A percentile compares a stretch with the other conserved stretches of the same genome.
phyloP scores from a whole-genome alignment of 1,140 invertebrate species.

The Danaus plexippus region DNA sequence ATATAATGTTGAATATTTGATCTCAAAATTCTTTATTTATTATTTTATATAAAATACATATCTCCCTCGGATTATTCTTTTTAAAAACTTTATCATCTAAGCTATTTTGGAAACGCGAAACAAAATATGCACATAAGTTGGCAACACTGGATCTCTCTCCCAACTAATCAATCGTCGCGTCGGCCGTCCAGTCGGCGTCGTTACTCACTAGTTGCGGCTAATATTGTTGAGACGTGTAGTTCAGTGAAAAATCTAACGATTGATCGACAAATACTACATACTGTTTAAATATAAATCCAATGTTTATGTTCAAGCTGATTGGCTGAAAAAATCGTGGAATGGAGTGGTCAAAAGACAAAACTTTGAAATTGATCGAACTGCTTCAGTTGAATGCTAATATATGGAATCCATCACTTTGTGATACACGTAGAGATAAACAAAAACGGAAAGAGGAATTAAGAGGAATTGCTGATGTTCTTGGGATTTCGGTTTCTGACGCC shows the following conservation, averaged over 20 bases:
- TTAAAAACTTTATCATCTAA: too few relatives aligned
- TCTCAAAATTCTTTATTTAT: too few relatives aligned
- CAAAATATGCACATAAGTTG: background rate
- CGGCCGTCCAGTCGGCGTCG: constrained; percentile 11
- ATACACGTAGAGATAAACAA: constrained; percentile 57
- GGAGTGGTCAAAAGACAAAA: constrained; percentile 65
- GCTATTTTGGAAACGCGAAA: too few relatives aligned
- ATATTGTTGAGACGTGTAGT: constrained; percentile 19
- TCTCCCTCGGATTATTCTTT: too few relatives aligned
- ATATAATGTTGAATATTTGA: too few relatives aligned
- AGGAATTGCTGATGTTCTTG: constrained; percentile 46
- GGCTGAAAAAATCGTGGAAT: constrained; percentile 33
- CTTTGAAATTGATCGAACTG: constrained; percentile 56
- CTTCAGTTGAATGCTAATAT: constrained; percentile 56
- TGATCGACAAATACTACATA: constrained; percentile 35
- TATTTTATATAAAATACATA: too few relatives aligned
- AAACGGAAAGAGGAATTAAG: constrained; percentile 60
- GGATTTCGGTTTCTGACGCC: constrained; percentile 51
- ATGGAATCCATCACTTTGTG: constrained; percentile 59
- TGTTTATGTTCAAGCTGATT: constrained; percentile 36
- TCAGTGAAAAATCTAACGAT: constrained; percentile 46
- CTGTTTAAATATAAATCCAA: constrained; percentile 27
- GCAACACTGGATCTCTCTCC: constrained; percentile 18
- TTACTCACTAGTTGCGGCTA: constrained; percentile 3
- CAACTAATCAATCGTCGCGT: constrained; percentile 28